A percentile compares a stretch with the other conserved stretches of the same genome.
These are phyloP conservation scores for Forficula auricularia DNA, from an alignment of 1,140 invertebrate genomes.

Conservation along the genomic window DNA sequence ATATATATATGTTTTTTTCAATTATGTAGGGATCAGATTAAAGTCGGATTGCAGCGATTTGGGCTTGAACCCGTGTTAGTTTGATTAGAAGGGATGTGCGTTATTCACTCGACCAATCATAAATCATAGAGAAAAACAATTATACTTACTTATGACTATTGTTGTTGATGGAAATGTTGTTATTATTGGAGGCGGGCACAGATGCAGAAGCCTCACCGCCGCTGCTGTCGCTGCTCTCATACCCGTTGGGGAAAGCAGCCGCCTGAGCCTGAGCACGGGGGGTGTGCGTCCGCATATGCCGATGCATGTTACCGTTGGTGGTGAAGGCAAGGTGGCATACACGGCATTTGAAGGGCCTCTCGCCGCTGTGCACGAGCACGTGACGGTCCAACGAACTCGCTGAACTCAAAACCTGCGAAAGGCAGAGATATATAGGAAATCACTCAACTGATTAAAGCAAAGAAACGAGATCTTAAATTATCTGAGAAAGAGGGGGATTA, in stretches of 20 bases:
- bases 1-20: too few relatives aligned
- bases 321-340: conserved; percentile 66
- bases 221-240: conserved; percentile 21
- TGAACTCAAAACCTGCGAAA: conserved; percentile 45
- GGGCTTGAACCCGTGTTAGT: too few relatives aligned
- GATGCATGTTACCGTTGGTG: conserved; percentile 76
- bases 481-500: too few relatives aligned
- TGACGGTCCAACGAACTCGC: conserved; percentile 59
- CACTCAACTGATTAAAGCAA: too few relatives aligned
- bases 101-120: too few relatives aligned
- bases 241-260: conserved; percentile 23
- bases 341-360: conserved; percentile 58
- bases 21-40: too few relatives aligned
- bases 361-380: conserved; percentile 54
- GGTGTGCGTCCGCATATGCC: conserved; percentile 57
- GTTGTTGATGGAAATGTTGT: conserved; percentile 1
- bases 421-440: too few relatives aligned
- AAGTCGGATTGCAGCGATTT: too few relatives aligned
- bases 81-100: too few relatives aligned
- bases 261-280: conserved; percentile 7
- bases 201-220: not conserved
- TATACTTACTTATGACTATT: not conserved
- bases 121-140: too few relatives aligned
- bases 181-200: not conserved
- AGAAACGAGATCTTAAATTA: too few relatives aligned